Evolutionary conservation across 2,113 vertebrate species (phyloP), one percentile per base, ranked within the genome.

Genomic region (Saimiri boliviensis): DNA sequence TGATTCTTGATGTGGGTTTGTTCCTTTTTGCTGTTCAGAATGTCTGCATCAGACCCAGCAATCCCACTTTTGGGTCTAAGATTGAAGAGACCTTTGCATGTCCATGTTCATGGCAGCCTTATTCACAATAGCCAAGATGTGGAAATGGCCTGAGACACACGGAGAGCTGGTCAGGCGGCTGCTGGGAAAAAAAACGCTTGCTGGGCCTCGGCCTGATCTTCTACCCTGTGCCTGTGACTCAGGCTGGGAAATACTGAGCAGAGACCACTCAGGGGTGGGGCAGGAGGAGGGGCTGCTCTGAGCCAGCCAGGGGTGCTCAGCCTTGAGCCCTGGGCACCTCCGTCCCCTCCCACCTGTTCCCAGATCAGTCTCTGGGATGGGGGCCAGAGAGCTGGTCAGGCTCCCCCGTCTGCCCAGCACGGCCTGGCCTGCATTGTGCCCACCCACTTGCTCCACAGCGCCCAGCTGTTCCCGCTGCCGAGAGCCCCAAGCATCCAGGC

Each of bases 181-280:
- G 95, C 60, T 47, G 68, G 35, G 30, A 35, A 30, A 16, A 0
- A 14, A 3, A n/a, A 10, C 19, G 5, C 42, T 58, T 8, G 0
- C 32, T 10, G 16, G 76, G 52, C 97, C 97, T 95, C 74, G 1
- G 58, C 96, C 80, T 70, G 80, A 73, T 84, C 95, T 88, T 71
- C 85, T 74, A 52, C 32, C 35, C 90, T 37, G 79, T 7, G 5
- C 70, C 90, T 68, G 21, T 5, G 8, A 16, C 30, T 42, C 60
- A 1, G 10, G 35, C 89, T 32, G 70, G 90, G 49, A n/a, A 25
- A 27, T 7, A 45, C 73, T 10, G n/a, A 91, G 42, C 58, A 40
- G 81, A 63, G 80, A 23, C 1, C 5, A 23, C 73, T 63, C n/a
- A n/a, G 8, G 54, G 66, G 23, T 1, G 2, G 10, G 8, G 21